phyloP scores from a whole-genome alignment of 2,113 vertebrate species.

The Pica pica region DNA sequence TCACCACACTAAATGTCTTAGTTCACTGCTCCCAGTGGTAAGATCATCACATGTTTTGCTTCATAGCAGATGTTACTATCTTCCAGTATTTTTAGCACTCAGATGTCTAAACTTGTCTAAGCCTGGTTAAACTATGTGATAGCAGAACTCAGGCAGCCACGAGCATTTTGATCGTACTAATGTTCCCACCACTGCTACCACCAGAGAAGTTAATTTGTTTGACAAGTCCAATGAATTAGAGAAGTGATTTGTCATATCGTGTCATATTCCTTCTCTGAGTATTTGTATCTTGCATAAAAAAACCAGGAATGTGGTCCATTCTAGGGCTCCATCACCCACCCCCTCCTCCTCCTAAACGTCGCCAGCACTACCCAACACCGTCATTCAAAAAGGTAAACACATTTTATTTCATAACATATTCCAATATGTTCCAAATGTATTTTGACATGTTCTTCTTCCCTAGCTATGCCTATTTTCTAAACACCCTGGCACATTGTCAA shows the following conservation, averaged over 20 bases:
- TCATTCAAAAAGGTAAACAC: slow-evolving; percentile 62
- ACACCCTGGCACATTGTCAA: slow-evolving; percentile 50
- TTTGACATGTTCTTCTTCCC: slow-evolving; percentile 44
- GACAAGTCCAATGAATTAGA: slow-evolving; percentile 54
- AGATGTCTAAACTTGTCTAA: slow-evolving; percentile 43
- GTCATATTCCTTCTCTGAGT: neutral
- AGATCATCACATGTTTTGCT: neutral
- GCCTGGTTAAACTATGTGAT: slow-evolving; percentile 30
- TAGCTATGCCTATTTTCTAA: slow-evolving; percentile 57
- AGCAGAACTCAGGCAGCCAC: slow-evolving; percentile 26
- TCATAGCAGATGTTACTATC: slow-evolving; percentile 35
- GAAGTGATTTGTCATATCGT: slow-evolving; percentile 43
- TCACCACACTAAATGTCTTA: neutral
- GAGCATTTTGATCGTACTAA: neutral
- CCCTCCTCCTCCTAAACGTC: slow-evolving; percentile 20
- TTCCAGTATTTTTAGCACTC: slow-evolving; percentile 30
- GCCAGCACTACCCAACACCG: slow-evolving; percentile 53
- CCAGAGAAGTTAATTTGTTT: slow-evolving; percentile 55
- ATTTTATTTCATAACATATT: slow-evolving; percentile 60
- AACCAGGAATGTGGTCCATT: neutral
- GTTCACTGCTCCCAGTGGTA: neutral
- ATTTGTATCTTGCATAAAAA: slow-evolving; percentile 38
- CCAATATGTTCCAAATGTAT: slow-evolving; percentile 57
- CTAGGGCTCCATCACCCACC: slow-evolving; percentile 33
- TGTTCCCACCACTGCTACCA: neutral